Base-by-base conservation (phyloP, 1,140 invertebrate genomes). In the Anoplophora glabripennis region DNA sequence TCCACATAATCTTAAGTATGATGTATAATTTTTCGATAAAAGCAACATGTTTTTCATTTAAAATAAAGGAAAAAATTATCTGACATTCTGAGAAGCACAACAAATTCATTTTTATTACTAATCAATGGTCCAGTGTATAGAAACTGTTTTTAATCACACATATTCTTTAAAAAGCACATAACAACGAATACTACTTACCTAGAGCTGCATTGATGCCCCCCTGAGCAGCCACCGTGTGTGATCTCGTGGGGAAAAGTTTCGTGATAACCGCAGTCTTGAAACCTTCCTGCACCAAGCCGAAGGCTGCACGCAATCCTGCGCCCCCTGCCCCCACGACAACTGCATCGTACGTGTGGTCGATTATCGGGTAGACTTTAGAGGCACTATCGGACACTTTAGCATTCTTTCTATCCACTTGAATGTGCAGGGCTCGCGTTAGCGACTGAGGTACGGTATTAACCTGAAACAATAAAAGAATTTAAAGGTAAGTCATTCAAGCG, bases 301-400 rank as follows among this genome's bases (percentile, higher is more conserved):
- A 93, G 1, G 93, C 93, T 14, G 93, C 92, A 45, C 94, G 79
- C 1, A 96, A 80, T 42, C 94, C 94, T 12, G 94, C 93, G 15
- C 94, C 94, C 42, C 94, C 94, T 38, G 93, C 94, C 35, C 94
- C 94, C 58, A 97, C 90, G 9, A 97, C 92, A 45, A 96, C 87
- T 0, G 92, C 94, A 85, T 97, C 94, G 72, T 88, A 96, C 1
- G 84, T 86, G 72, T 97, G 94, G 74, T 96, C 93, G 34, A 91
- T 78, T 11, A 94, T 80, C 17, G 88, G 85, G 70, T 94, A 93
- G 4, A 60, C 61, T 40, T 62, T 62, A 15, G 64, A 58, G 7
- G 40, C 44, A 37, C 10, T 36, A 7, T 59, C 53, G n/a, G 28
- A 41, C 36, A 42, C 35, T 33, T 44, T 59, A 5, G 68, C 65